phyloP scores from a whole-genome alignment of 2,113 vertebrate species.

The Australoheros scitulus region DNA sequence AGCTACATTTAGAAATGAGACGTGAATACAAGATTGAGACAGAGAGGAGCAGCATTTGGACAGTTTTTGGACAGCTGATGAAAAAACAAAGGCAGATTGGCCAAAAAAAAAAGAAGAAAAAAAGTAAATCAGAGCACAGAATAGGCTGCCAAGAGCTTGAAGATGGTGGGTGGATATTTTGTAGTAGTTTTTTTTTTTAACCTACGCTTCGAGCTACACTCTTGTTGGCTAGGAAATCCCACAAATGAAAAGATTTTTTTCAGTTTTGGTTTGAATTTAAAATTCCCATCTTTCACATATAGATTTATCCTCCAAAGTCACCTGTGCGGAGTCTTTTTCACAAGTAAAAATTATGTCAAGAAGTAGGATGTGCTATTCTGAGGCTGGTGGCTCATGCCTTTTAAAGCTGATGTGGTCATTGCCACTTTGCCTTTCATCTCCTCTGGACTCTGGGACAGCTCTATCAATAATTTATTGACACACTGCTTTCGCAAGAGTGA shows the following conservation, averaged over 20 bases:
- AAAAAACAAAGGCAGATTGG: not conserved
- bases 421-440: constrained; percentile 67
- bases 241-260: not conserved
- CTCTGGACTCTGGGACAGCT: constrained; percentile 54
- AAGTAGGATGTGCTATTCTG: constrained; percentile 31
- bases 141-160: not conserved
- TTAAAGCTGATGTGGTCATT: constrained; percentile 59
- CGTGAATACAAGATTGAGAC: not conserved
- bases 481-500: constrained; percentile 50
- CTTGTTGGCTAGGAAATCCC: not conserved
- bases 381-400: constrained; percentile 29
- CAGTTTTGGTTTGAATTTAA: not conserved
- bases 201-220: not conserved
- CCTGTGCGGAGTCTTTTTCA: not conserved
- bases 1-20: not conserved
- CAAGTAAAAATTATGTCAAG: not conserved
- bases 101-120: not conserved
- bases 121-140: not conserved
- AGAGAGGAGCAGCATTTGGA: not conserved
- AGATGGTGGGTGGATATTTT: not conserved
- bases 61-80: not conserved
- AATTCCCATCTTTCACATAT: not conserved
- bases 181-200: not conserved
- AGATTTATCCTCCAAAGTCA: not conserved
- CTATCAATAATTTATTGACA: constrained; percentile 74